A percentile compares a stretch with the other conserved stretches of the same genome.
Conservation (phyloP, 2,113 vertebrate species). For the Corythoichthys haematopterus region DNA sequence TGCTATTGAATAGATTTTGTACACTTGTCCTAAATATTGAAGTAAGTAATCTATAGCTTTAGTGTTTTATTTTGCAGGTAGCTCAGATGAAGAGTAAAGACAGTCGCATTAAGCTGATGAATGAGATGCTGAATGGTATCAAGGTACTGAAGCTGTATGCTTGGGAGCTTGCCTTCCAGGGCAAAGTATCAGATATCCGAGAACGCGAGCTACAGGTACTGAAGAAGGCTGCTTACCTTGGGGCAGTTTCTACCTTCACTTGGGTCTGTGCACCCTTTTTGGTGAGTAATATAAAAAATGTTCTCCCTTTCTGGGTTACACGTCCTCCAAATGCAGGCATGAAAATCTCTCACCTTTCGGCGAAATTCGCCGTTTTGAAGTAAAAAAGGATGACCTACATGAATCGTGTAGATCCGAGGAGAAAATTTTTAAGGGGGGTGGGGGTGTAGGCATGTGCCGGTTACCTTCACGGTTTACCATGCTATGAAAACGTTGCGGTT, state of each 20-base stretch:
- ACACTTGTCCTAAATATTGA: no score
- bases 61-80: constrained; percentile 68
- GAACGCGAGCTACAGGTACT: constrained; percentile 88
- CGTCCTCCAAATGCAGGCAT: not conserved
- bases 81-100: constrained; percentile 98
- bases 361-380: no score
- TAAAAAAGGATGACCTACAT: no score
- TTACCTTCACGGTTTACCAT: no score
- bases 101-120: constrained; percentile 94
- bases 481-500: no score
- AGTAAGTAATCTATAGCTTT: not conserved
- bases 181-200: constrained; percentile 85
- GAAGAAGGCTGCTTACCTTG: constrained; percentile 87
- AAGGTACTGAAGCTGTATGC: constrained; percentile 96
- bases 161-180: constrained; percentile 93
- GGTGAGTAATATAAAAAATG: constrained; percentile 71
- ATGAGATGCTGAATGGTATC: constrained; percentile 94
- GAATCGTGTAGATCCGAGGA: no score
- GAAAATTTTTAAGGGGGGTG: no score
- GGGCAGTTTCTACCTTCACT: constrained; percentile 87
- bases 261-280: constrained; percentile 97
- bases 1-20: not conserved
- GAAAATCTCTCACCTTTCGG: no score
- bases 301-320: not conserved
- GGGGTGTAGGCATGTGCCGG: no score